Evolutionary conservation across 2,797 vertebrate genomes (phyloP), one percentile per base, ranked within the genome.

Genomic region (Natrix natrix): DNA sequence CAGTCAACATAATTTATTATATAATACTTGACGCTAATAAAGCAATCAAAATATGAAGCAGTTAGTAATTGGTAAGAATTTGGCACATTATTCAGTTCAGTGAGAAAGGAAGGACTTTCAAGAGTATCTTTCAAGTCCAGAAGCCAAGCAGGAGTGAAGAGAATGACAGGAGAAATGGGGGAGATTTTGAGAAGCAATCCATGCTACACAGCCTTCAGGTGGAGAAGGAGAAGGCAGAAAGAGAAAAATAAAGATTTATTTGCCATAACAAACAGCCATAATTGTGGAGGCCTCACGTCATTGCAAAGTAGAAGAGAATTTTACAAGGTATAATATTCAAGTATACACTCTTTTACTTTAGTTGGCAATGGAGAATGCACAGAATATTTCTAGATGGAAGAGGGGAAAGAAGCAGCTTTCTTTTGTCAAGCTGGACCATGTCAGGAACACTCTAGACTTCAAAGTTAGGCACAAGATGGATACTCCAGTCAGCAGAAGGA

Each of bases 401-500:
- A 43, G 32, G 16, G 0, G 32, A 2, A 4, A 17, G 0, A 20
- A 20, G 0, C 0, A 37, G 32, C 16, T 43, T 78, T 37, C 32
- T 8, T 78, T 8, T 69, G n/a, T 32, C n/a, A 32, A n/a, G 66
- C 66, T 32, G n/a, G 66, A 32, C 66, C 66, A 16, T 32, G 66
- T 32, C 2, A 69, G 66, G n/a, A 16, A 28, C 2, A 6, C 28
- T 69, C 66, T 69, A 13, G 28, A 16, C 66, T 24, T 28, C 61
- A 63, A 28, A 12, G 61, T 28, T 28, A 1, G 10, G 61, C 26
- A 26, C 24, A 61, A 61, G 60, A 26, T 11, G 24, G 24, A 26
- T 61, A 24, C 24, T 61, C 60, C 60, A 61, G 8, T 10, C 24
- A 26, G 24, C 61, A 66, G 61, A n/a, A 66, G 61, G 11, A 13